Conservation (phyloP, 2,888 invertebrate species). For the Athrips mouffetella region DNA sequence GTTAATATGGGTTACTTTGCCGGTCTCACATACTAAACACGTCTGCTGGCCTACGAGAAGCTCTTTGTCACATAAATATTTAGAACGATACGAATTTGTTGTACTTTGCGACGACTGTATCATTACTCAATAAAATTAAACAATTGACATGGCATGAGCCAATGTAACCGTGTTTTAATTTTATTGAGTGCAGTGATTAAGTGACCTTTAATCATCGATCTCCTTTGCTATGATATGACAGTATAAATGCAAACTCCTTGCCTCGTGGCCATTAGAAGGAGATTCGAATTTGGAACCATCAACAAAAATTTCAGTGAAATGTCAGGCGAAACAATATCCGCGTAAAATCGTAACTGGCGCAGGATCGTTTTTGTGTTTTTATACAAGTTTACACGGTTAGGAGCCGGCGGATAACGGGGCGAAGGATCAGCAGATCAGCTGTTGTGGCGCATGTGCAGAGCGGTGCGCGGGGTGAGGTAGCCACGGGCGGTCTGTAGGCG, state of each 20-base stretch:
- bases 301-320: constrained; percentile 19
- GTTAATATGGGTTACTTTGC: not conserved
- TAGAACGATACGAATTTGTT: too few species aligned
- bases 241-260: constrained; percentile 4
- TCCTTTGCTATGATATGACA: too few species aligned
- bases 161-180: too few species aligned
- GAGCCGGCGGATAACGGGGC: constrained; percentile 41
- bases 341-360: constrained; percentile 15
- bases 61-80: too few species aligned
- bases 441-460: constrained; percentile 71
- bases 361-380: constrained; percentile 21
- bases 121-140: too few species aligned
- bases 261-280: not conserved
- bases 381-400: constrained; percentile 42
- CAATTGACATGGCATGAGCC: too few species aligned
- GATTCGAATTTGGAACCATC: constrained; percentile 17
- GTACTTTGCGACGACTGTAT: too few species aligned
- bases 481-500: constrained; percentile 31
- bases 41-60: too few species aligned
- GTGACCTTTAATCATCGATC: too few species aligned
- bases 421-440: constrained; percentile 71
- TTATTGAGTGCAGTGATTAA: too few species aligned
- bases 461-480: constrained; percentile 45
- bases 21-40: not conserved
- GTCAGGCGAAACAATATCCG: constrained; percentile 21